These are phyloP conservation scores for Metellina segmentata DNA, from an alignment of 2,888 invertebrate species.

Conservation along the genomic window DNA sequence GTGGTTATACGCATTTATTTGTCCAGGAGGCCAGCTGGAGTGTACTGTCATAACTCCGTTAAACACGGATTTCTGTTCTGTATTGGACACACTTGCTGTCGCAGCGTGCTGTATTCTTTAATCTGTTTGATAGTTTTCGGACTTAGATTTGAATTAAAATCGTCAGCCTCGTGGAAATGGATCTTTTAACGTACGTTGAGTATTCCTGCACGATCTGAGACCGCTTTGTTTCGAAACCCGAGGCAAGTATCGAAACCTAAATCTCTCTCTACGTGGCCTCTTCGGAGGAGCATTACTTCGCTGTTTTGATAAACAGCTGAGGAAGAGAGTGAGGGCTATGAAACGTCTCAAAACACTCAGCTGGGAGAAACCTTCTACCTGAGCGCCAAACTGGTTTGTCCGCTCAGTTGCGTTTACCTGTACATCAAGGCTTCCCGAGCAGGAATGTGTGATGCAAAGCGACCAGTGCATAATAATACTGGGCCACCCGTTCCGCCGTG, in stretches of 20 bases:
- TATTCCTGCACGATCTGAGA: background rate
- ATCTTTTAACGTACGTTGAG: background rate
- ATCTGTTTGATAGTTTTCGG: too few relatives aligned
- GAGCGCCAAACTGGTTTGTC: constrained; percentile 72
- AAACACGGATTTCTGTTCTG: too few relatives aligned
- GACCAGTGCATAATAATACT: constrained; percentile 24
- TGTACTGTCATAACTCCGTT: too few relatives aligned
- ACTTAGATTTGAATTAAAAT: too few relatives aligned
- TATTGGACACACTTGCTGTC: too few relatives aligned
- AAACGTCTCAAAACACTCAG: constrained; percentile 52
- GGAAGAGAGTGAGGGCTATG: constrained; percentile 1
- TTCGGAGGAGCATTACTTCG: constrained; percentile 7
- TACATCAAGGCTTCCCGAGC: constrained; percentile 68
- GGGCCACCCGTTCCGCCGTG: constrained; percentile 30
- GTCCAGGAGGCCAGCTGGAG: too few relatives aligned
- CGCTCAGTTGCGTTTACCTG: constrained; percentile 71
- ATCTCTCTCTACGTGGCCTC: constrained; percentile 45
- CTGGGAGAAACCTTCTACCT: constrained; percentile 50
- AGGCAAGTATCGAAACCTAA: background rate
- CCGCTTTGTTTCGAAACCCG: background rate
- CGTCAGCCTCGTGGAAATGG: background rate
- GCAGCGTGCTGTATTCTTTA: too few relatives aligned
- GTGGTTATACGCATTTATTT: too few relatives aligned
- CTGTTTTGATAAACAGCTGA: constrained; percentile 56
- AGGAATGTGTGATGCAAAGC: constrained; percentile 74